phyloP scores from a whole-genome alignment of 1,140 invertebrate species.

The Planococcus citri region DNA sequence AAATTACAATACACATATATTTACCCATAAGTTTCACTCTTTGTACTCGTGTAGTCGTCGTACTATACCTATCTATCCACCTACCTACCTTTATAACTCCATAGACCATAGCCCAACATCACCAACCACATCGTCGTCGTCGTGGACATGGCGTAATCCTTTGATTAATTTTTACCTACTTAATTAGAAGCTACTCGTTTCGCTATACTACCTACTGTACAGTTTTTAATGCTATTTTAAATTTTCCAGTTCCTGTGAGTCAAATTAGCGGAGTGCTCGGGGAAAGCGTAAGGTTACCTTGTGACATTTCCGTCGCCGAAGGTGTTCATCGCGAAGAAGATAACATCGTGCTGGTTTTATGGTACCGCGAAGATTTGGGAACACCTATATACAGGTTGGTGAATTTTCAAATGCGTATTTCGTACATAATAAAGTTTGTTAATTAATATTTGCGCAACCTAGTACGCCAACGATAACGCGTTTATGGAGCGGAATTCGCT shows the following conservation, averaged over 20 bases:
- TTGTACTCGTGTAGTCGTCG: too few relatives aligned
- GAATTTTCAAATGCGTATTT: slow-evolving; percentile 24
- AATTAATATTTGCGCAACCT: not conserved
- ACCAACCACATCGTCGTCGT: too few relatives aligned
- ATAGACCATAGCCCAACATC: too few relatives aligned
- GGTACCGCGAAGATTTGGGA: slow-evolving; percentile 72
- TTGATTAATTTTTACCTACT: too few relatives aligned
- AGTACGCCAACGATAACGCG: not conserved
- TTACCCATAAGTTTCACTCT: too few relatives aligned
- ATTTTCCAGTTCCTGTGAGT: slow-evolving; percentile 51
- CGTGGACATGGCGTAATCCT: too few relatives aligned
- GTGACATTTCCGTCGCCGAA: slow-evolving; percentile 57
- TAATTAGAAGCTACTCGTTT: too few relatives aligned
- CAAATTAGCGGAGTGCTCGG: slow-evolving; percentile 60
- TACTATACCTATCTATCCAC: too few relatives aligned
- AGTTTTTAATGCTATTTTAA: not conserved
- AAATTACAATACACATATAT: too few relatives aligned
- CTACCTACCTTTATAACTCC: too few relatives aligned
- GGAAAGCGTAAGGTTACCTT: slow-evolving; percentile 65
- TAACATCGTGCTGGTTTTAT: slow-evolving; percentile 64
- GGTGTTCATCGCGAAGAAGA: slow-evolving; percentile 40
- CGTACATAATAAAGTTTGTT: not conserved
- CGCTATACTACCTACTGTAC: too few relatives aligned
- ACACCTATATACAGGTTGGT: slow-evolving; percentile 77
- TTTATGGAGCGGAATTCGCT: not conserved